Base-by-base conservation (phyloP, 2,888 invertebrate species). In the Iphiclides podalirius region DNA sequence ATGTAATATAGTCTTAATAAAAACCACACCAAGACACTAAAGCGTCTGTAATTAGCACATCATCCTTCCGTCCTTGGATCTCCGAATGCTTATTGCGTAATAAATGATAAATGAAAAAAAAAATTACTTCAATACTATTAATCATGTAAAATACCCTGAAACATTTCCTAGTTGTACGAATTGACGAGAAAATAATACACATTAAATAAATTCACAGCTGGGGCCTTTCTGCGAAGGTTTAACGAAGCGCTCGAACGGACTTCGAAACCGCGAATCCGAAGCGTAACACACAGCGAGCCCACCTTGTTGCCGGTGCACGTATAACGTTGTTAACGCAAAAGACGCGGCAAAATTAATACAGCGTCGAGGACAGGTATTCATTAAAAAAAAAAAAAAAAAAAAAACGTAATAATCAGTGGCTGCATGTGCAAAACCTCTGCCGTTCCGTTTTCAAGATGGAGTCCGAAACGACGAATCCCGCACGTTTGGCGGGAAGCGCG, bases 401-500 rank as follows among this genome's bases (percentile, higher is more conserved):
- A 20, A 4, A 20, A 20, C 3, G 20, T 20, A 4, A 3, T 4
- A 20, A 20, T 6, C 20, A 20, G 36, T 35, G 20, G 1, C 13
- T 28, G 15, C 4, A 26, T 28, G 20, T 31, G 15, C 13, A 36
- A n/a, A 2, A 8, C 7, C 2, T 35, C 26, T 37, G 1, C 36
- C 12, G 36, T 20, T 11, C 12, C 33, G 7, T 4, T 17, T 47
- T 23, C 11, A 57, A 58, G 52, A 63, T 63, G 60, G 57, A 61
- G 26, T 26, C 54, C 1, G 57, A 57, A 23, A 40, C 14, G 0
- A 13, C 14, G 12, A 11, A 9, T n/a, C 6, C 31, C 2, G 17
- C 13, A 4, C 16, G 1, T 2, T 26, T 6, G 23, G 39, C 43
- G 42, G 38, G 37, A 26, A 14, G 14, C 6, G 37, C 14, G 9